Evolutionary conservation across 1,140 invertebrate species (phyloP).

Genomic region (Monomorium pharaonis): DNA sequence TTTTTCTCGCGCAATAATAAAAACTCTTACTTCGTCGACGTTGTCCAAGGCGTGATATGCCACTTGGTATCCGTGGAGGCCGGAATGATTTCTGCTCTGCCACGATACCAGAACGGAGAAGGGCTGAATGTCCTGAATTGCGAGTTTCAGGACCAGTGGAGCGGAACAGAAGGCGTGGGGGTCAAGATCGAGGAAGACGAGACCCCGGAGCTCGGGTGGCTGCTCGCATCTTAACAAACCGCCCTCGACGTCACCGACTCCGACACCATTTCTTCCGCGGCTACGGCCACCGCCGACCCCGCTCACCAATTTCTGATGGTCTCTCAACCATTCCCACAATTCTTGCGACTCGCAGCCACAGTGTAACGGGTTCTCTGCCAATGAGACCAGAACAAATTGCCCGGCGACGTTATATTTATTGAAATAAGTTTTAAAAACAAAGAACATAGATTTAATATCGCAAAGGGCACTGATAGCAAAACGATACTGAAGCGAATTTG

Average conservation of each 20-base stretch:
- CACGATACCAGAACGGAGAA: constrained; percentile 94
- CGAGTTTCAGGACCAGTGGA: constrained; percentile 92
- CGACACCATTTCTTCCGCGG: constrained; percentile 85
- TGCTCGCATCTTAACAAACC: constrained; percentile 90
- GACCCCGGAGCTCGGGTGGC: constrained; percentile 91
- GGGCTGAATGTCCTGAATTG: constrained; percentile 94
- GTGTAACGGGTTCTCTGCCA: constrained; percentile 92
- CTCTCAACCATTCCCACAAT: constrained; percentile 94
- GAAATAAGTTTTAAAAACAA: background rate
- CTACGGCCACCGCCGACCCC: constrained; percentile 84
- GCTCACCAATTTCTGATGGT: constrained; percentile 91
- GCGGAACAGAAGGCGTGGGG: constrained; percentile 93
- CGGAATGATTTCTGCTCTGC: constrained; percentile 95
- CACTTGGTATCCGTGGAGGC: constrained; percentile 92
- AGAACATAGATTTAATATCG: background rate
- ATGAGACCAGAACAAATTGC: background rate
- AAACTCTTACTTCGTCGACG: constrained; percentile 83
- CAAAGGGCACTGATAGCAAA: background rate
- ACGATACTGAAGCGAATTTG: background rate
- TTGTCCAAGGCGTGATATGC: constrained; percentile 92
- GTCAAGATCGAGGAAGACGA: constrained; percentile 91
- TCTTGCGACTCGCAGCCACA: constrained; percentile 94
- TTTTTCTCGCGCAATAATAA: background rate
- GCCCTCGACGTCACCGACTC: constrained; percentile 80
- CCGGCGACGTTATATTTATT: background rate